Percentiles rank a stretch among this genome's conserved stretches.
Evolutionary conservation across 2,113 vertebrate species (phyloP).

Genomic region (Paracanthobrama guichenoti): DNA sequence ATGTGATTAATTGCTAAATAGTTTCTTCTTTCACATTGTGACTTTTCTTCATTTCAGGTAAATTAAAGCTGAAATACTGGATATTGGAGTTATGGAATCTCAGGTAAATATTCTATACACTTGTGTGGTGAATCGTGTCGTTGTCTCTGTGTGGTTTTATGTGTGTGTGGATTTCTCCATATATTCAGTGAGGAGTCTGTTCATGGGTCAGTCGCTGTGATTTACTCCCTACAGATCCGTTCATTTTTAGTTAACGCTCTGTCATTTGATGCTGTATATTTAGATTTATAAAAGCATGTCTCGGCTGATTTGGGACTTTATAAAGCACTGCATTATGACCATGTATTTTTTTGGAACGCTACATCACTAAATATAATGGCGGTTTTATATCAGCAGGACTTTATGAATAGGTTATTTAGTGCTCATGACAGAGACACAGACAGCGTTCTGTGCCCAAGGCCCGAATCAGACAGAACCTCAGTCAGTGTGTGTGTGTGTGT

Average conservation of each 20-base stretch:
- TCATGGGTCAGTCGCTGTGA: background rate
- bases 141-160: background rate
- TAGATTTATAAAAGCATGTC: slow-evolving; percentile 13
- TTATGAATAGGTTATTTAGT: slow-evolving; percentile 49
- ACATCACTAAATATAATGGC: slow-evolving; percentile 45
- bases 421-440: slow-evolving; percentile 37
- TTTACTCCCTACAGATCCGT: background rate
- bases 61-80: background rate
- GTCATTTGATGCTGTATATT: background rate
- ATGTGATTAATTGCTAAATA: background rate
- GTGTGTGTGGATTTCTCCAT: background rate
- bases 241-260: background rate
- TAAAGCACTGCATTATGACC: slow-evolving; percentile 36
- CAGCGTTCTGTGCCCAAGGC: background rate
- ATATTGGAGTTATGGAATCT: background rate
- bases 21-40: background rate
- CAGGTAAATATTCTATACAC: background rate
- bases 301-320: slow-evolving; percentile 16
- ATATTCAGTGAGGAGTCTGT: background rate
- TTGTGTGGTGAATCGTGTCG: background rate
- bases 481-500: background rate
- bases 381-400: slow-evolving; percentile 40
- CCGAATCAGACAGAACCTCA: background rate
- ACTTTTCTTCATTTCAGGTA: background rate
- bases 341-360: background rate